Conservation (phyloP, 1,140 invertebrate genomes). For the Pseudomyrmex flavicornis region DNA sequence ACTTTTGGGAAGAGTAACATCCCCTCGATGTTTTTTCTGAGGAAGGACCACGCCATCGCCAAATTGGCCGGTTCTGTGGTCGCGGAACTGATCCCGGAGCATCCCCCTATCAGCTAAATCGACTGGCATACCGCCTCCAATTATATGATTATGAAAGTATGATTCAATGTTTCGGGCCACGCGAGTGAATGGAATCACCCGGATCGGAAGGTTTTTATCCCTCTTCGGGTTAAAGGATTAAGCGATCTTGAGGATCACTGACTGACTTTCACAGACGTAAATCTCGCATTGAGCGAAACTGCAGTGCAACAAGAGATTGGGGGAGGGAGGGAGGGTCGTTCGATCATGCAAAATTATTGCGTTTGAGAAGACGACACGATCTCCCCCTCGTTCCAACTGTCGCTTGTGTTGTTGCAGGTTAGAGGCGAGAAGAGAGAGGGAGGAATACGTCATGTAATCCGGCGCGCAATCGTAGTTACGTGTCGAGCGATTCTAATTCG, state of each 20-base stretch:
- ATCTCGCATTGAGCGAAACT: slow-evolving; percentile 29
- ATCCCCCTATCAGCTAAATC: background rate
- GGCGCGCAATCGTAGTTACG: slow-evolving; percentile 56
- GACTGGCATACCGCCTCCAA: slow-evolving; percentile 11
- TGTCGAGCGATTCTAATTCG: slow-evolving; percentile 74
- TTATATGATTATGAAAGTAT: slow-evolving; percentile 53
- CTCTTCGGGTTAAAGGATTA: slow-evolving; percentile 20
- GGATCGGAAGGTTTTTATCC: slow-evolving; percentile 32
- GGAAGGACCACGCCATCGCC: background rate
- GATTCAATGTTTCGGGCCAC: slow-evolving; percentile 33
- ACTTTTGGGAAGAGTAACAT: background rate
- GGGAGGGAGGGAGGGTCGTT: slow-evolving; percentile 6
- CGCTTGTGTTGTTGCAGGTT: slow-evolving; percentile 77
- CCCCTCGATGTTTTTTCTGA: background rate
- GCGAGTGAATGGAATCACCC: background rate
- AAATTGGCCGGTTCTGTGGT: slow-evolving; percentile 15
- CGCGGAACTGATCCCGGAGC: background rate
- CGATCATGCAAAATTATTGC: slow-evolving; percentile 58
- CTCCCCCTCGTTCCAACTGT: slow-evolving; percentile 70
- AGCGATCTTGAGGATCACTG: background rate
- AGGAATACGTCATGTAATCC: slow-evolving; percentile 67
- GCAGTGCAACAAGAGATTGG: slow-evolving; percentile 6
- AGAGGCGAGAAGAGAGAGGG: slow-evolving; percentile 30
- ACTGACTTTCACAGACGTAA: slow-evolving; percentile 50
- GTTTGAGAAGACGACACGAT: slow-evolving; percentile 43